Percentiles rank a stretch among this genome's conserved stretches.
phyloP scores from a whole-genome alignment of 2,888 invertebrate genomes.

The Labia minor region DNA sequence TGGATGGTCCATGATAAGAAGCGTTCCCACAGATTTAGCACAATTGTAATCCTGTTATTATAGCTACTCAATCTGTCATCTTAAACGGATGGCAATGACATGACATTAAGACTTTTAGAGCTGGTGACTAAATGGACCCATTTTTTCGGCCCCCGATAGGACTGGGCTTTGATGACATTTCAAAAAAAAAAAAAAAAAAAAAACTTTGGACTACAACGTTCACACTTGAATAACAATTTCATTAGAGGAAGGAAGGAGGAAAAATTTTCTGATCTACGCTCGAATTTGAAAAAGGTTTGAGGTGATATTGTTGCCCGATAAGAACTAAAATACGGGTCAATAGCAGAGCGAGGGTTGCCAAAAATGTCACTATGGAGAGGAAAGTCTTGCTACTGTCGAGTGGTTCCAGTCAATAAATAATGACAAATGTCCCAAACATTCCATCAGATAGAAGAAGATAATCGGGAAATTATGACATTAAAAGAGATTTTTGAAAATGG shows the following conservation, averaged over 20 bases:
- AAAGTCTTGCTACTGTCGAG: not conserved
- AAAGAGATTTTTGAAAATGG: not conserved
- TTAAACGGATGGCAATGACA: not conserved
- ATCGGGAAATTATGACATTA: not conserved
- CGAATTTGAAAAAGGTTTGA: not conserved
- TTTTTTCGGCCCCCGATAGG: not conserved
- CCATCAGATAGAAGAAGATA: not conserved
- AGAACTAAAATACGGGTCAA: not conserved
- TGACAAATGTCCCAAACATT: not conserved
- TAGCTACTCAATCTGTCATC: constrained; percentile 13
- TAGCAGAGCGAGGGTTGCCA: not conserved
- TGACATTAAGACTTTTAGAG: constrained; percentile 4
- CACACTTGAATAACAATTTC: constrained; percentile 7
- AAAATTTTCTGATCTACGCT: not conserved
- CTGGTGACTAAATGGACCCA: not conserved
- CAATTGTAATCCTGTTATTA: constrained; percentile 13
- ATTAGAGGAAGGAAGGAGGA: not conserved
- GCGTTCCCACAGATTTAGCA: constrained; percentile 7
- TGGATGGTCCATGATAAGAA: not conserved
- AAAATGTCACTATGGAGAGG: not conserved
- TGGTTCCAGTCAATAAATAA: constrained; percentile 2
- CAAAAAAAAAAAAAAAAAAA: not conserved
- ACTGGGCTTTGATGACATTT: not conserved
- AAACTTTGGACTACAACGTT: constrained; percentile 8
- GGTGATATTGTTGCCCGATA: not conserved